phyloP scores from a whole-genome alignment of 64 coral and sea anemone species.

The Stichodactyla helianthus region DNA sequence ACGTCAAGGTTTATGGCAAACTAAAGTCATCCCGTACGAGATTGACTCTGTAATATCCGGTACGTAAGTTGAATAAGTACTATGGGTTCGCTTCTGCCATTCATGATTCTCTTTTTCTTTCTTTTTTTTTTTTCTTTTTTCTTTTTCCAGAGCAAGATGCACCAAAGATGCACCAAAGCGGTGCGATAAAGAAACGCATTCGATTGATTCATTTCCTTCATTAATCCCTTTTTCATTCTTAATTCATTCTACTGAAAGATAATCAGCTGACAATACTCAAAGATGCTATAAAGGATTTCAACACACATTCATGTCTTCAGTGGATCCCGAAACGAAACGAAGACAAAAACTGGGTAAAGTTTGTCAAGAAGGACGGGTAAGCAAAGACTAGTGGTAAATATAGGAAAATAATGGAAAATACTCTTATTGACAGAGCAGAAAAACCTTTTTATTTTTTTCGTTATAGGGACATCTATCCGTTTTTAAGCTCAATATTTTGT shows the following conservation, averaged over 20 bases:
- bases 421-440: too few relatives aligned
- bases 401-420: too few relatives aligned
- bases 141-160: too few relatives aligned
- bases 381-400: background rate
- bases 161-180: too few relatives aligned
- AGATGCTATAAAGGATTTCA: slow-evolving; percentile 34
- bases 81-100: too few relatives aligned
- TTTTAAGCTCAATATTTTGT: too few relatives aligned
- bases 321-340: slow-evolving; percentile 25
- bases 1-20: background rate
- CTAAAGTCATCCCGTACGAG: background rate
- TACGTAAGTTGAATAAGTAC: background rate
- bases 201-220: too few relatives aligned
- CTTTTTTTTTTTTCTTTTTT: too few relatives aligned
- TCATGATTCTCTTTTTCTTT: too few relatives aligned
- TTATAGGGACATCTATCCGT: too few relatives aligned
- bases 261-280: slow-evolving; percentile 3
- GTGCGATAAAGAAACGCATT: too few relatives aligned
- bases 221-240: background rate
- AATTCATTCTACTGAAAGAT: background rate
- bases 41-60: background rate
- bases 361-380: slow-evolving; percentile 49
- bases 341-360: slow-evolving; percentile 54
- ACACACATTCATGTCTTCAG: slow-evolving; percentile 39
- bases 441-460: too few relatives aligned